These are phyloP conservation scores for Cheilosia grossa DNA, from an alignment of 2,888 invertebrate species.

Conservation along the genomic window DNA sequence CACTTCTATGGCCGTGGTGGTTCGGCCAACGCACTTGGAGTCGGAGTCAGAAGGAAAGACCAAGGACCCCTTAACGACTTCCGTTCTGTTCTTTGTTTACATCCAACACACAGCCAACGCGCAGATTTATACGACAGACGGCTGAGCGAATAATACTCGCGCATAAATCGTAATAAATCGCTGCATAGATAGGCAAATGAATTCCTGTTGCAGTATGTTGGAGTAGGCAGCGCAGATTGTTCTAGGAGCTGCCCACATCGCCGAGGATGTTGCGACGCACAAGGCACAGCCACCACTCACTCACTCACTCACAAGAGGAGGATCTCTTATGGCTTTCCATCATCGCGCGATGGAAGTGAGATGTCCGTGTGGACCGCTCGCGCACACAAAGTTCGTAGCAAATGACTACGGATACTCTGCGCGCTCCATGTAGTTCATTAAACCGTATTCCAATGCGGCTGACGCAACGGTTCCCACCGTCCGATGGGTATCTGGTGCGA, in stretches of 20 bases:
- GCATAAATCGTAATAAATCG: conserved; percentile 68
- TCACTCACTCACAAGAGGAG: neutral
- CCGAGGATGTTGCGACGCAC: neutral
- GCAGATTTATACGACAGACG: conserved; percentile 65
- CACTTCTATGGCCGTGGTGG: conserved; percentile 53
- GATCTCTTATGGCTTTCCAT: conserved; percentile 36
- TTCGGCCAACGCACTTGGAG: conserved; percentile 65
- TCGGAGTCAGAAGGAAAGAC: conserved; percentile 37
- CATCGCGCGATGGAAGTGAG: conserved; percentile 46
- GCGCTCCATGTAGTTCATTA: conserved; percentile 52
- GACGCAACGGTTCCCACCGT: neutral
- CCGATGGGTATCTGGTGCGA: neutral
- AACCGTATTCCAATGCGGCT: conserved; percentile 12
- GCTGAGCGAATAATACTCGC: conserved; percentile 53
- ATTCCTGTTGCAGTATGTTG: conserved; percentile 61
- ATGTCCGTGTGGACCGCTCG: conserved; percentile 36
- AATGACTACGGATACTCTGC: conserved; percentile 10
- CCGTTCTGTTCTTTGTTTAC: conserved; percentile 74
- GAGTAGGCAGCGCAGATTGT: conserved; percentile 59
- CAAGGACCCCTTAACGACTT: conserved; percentile 75
- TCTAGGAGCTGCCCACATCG: conserved; percentile 39
- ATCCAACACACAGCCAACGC: conserved; percentile 61
- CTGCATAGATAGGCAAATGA: conserved; percentile 70
- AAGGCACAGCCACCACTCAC: conserved; percentile 2
- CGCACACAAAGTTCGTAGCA: conserved; percentile 17